Conservation (phyloP, 23 tunicate species). For the Diplosoma virens region DNA sequence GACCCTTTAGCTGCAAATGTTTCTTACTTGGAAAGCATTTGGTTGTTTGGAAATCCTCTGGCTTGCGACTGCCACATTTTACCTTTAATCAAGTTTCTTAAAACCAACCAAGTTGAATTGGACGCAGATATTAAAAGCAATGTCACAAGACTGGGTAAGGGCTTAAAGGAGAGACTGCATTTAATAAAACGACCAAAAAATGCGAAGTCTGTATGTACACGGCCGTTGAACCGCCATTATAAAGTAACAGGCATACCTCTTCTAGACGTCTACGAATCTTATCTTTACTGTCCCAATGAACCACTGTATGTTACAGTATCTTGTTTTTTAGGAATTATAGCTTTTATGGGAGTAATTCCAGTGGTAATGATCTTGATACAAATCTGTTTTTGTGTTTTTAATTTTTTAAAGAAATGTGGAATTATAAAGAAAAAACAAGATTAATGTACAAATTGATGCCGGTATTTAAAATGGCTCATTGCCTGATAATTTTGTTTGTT, state of each 20-base stretch:
- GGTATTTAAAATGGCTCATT: too few species aligned
- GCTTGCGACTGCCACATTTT: conserved; percentile 50
- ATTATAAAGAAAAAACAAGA: too few species aligned
- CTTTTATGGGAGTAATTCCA: conserved; percentile 50
- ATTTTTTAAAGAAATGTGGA: too few species aligned
- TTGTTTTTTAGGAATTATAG: conserved; percentile 42
- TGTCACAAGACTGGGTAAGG: too few species aligned
- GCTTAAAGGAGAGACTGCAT: background rate
- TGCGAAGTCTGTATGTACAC: conserved; percentile 25
- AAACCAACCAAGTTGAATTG: background rate
- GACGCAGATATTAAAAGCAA: conserved; percentile 35
- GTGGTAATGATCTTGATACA: conserved; percentile 26
- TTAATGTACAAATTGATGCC: too few species aligned
- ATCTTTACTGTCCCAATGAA: conserved; percentile 57
- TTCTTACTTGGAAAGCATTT: conserved; percentile 25
- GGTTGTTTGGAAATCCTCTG: conserved; percentile 66
- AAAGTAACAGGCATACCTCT: conserved; percentile 38
- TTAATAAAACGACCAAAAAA: background rate
- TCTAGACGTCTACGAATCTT: conserved; percentile 24
- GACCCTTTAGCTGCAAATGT: background rate
- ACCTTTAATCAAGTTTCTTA: conserved; percentile 39
- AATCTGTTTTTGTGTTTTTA: conserved; percentile 3
- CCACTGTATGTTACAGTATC: conserved; percentile 39
- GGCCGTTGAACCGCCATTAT: conserved; percentile 40
- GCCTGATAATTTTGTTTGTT: too few species aligned